These are phyloP conservation scores for Scolopax mira DNA, from an alignment of 2,113 vertebrate genomes.

Conservation along the genomic window DNA sequence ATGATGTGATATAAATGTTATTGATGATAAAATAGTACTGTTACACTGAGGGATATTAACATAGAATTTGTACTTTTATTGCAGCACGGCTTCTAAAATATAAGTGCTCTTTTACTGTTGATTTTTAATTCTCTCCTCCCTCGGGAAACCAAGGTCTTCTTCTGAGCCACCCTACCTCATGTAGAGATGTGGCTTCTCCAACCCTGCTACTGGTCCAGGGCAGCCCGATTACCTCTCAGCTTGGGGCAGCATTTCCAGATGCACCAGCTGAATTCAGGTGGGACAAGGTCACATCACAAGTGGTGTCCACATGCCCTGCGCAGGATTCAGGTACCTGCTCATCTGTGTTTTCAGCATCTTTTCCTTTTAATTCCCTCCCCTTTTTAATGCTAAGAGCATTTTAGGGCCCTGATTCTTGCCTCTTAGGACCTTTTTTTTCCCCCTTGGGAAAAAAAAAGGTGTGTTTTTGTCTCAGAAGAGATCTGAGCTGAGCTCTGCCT, in stretches of 20 bases:
- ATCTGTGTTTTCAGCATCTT: not conserved
- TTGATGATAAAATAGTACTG: not conserved
- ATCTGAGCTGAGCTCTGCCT: not conserved
- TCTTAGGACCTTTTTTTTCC: not conserved
- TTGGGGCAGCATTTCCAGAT: no score
- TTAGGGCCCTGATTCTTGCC: not conserved
- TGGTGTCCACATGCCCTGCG: not conserved
- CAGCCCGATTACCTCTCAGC: no score
- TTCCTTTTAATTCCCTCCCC: not conserved
- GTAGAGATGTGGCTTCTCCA: rapidly evolving
- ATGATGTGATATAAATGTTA: not conserved
- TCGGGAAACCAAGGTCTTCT: not conserved
- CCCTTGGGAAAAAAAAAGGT: not conserved
- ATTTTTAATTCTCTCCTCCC: not conserved
- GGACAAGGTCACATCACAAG: not conserved
- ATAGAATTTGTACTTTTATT: not conserved
- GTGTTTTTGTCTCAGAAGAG: not conserved
- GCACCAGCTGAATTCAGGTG: not conserved
- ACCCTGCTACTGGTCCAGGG: rapidly evolving
- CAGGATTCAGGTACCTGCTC: not conserved
- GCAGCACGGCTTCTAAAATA: not conserved
- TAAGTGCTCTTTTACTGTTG: not conserved
- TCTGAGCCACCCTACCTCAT: not conserved
- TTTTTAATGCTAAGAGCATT: not conserved
- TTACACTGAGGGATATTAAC: not conserved